Conservation (phyloP, 2,888 invertebrate genomes). For the Melanostoma mellinum region DNA sequence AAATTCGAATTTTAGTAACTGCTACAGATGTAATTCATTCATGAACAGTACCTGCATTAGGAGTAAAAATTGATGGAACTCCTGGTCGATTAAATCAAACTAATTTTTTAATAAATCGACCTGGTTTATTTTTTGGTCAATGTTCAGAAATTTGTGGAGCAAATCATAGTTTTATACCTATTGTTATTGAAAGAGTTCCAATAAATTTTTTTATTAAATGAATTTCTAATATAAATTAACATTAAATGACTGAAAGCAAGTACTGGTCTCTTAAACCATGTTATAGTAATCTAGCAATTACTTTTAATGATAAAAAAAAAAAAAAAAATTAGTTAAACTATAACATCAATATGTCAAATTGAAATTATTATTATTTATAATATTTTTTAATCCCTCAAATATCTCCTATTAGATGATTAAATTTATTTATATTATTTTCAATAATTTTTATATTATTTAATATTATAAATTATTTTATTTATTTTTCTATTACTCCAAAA, state of each 20-base stretch:
- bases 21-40: conserved; percentile 87
- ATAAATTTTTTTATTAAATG: conserved; percentile 84
- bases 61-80: conserved; percentile 86
- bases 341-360: conserved; percentile 87
- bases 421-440: conserved; percentile 80
- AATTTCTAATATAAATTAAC: conserved; percentile 82
- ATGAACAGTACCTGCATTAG: conserved; percentile 85
- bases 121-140: conserved; percentile 88
- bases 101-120: conserved; percentile 85
- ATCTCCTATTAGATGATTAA: conserved; percentile 84
- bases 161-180: conserved; percentile 91
- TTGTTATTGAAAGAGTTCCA: conserved; percentile 85
- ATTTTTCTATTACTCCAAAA: conserved; percentile 77
- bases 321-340: conserved; percentile 82
- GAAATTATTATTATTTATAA: conserved; percentile 84
- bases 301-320: conserved; percentile 84
- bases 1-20: conserved; percentile 86
- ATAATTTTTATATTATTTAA: conserved; percentile 83
- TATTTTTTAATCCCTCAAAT: conserved; percentile 88
- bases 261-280: conserved; percentile 88
- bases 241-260: conserved; percentile 88
- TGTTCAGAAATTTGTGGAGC: conserved; percentile 92
- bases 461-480: conserved; percentile 83
- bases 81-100: conserved; percentile 87
- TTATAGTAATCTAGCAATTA: conserved; percentile 85